These are phyloP conservation scores for Xerus rutilus DNA, from an alignment of 2,797 vertebrate genomes.

Conservation along the genomic window DNA sequence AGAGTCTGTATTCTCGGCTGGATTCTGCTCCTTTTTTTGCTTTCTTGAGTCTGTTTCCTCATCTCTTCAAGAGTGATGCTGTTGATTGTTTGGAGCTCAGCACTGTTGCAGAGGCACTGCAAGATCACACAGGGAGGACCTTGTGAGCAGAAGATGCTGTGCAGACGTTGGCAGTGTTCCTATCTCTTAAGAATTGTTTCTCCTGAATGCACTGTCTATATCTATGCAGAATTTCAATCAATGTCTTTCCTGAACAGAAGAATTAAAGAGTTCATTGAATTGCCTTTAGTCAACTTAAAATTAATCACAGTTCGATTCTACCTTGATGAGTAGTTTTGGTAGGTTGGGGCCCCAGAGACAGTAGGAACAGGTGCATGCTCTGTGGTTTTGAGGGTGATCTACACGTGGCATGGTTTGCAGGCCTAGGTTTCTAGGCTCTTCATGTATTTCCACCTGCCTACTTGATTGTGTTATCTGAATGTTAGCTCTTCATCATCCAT, in stretches of 20 bases:
- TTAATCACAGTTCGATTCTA: not conserved
- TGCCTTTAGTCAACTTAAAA: not conserved
- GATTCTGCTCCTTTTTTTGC: not conserved
- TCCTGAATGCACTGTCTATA: not conserved
- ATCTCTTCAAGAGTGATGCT: not conserved
- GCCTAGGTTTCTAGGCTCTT: not conserved
- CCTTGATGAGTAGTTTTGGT: not conserved
- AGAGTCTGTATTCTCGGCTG: not conserved
- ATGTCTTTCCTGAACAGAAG: not conserved
- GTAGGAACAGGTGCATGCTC: not conserved
- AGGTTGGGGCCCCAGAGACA: not conserved
- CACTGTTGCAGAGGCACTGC: not conserved
- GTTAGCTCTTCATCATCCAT: not conserved
- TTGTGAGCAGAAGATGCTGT: not conserved
- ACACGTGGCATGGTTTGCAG: not conserved
- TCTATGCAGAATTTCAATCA: not conserved
- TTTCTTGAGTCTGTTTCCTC: not conserved
- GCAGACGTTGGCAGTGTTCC: not conserved
- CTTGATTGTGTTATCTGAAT: not conserved
- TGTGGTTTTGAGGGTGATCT: not conserved
- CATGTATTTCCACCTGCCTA: not conserved
- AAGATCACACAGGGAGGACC: not conserved
- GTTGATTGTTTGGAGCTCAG: not conserved
- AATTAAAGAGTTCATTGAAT: not conserved
- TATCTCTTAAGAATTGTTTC: not conserved